Conservation (phyloP, 2,113 vertebrate species). For the Anthoscopus minutus region DNA sequence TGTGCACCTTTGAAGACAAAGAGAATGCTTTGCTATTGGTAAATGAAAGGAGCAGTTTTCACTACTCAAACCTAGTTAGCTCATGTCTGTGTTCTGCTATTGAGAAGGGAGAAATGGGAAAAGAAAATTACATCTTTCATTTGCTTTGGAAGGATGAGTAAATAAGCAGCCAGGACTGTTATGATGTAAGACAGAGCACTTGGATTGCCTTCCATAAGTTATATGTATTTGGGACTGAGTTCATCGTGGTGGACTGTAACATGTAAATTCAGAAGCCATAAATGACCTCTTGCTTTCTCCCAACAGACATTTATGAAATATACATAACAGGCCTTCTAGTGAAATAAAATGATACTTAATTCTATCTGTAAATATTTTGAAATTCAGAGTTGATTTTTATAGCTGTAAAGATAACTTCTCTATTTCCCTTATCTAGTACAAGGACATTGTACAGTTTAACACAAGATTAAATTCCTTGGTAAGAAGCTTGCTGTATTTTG, state of each 20-base stretch:
- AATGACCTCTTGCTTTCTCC: background rate
- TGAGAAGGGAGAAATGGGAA: background rate
- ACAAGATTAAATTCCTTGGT: background rate
- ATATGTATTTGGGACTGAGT: background rate
- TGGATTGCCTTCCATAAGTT: background rate
- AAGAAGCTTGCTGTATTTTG: background rate
- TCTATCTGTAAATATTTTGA: background rate
- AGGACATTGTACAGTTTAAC: background rate
- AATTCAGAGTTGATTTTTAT: background rate
- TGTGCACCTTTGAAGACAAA: background rate
- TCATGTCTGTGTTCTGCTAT: background rate
- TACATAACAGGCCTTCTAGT: background rate
- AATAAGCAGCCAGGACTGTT: background rate
- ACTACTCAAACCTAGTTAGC: background rate
- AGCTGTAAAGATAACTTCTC: background rate
- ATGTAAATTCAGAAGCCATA: background rate
- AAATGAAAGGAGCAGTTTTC: background rate
- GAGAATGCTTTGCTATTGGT: background rate
- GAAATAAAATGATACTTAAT: background rate
- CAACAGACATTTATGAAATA: background rate
- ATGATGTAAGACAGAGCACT: background rate
- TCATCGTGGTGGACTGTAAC: background rate
- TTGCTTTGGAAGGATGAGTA: background rate
- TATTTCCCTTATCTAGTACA: background rate
- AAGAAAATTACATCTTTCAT: background rate